Conservation (phyloP, 1,140 invertebrate species). For the Penaeus indicus region DNA sequence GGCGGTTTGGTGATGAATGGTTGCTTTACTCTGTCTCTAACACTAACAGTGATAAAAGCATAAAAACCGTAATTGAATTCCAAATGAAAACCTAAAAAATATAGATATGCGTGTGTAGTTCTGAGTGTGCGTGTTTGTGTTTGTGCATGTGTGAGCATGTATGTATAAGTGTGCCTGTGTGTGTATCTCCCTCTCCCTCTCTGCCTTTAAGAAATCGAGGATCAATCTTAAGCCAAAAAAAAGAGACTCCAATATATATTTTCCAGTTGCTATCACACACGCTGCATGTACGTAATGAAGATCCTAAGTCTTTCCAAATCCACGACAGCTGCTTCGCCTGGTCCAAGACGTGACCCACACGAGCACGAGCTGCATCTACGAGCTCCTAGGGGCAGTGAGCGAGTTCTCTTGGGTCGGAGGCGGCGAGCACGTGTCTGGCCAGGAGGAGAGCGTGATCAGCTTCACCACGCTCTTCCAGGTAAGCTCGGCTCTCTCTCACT, state of each 20-base stretch:
- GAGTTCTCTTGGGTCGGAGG: slow-evolving; percentile 41
- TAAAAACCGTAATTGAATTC: too few species aligned
- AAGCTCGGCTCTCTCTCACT: neutral
- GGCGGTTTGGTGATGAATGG: neutral
- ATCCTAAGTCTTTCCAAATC: neutral
- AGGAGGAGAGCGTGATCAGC: slow-evolving; percentile 23
- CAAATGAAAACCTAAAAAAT: too few species aligned
- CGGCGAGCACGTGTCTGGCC: neutral
- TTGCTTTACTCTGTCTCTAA: neutral
- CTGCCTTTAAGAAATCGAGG: too few species aligned
- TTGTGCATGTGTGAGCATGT: too few species aligned
- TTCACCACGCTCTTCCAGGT: slow-evolving; percentile 48
- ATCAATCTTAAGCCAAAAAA: too few species aligned
- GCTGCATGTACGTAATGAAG: neutral
- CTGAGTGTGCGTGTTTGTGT: too few species aligned
- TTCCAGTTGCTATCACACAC: too few species aligned
- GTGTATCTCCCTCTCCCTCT: too few species aligned
- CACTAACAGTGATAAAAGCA: too few species aligned
- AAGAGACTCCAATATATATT: too few species aligned
- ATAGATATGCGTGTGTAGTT: too few species aligned
- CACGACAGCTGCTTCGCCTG: slow-evolving; percentile 37
- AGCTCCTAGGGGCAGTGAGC: slow-evolving; percentile 35
- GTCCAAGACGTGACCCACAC: slow-evolving; percentile 53
- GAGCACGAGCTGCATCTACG: slow-evolving; percentile 42
- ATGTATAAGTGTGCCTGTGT: too few species aligned